Conservation (phyloP, 2,888 invertebrate genomes). For the Drosophila gaucha region DNA sequence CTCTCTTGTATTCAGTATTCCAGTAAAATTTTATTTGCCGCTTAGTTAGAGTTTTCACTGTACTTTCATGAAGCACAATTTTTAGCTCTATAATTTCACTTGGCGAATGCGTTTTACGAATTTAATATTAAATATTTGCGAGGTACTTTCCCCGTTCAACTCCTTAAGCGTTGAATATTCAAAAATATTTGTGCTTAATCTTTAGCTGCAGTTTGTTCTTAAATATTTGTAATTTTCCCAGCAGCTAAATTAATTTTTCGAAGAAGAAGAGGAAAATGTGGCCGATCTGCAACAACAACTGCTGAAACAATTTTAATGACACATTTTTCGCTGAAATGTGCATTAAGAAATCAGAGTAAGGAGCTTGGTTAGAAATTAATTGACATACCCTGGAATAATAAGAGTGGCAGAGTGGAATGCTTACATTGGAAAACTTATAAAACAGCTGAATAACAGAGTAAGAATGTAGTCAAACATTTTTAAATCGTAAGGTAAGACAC, state of each 20-base stretch:
- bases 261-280: not conserved
- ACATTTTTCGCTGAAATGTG: constrained; percentile 37
- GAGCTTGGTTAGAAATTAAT: not conserved
- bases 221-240: constrained; percentile 67
- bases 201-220: constrained; percentile 59
- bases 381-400: not conserved
- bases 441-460: too few relatives aligned
- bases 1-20: too few relatives aligned
- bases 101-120: not conserved
- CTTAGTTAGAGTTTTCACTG: constrained; percentile 9
- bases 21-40: too few relatives aligned
- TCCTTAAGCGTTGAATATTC: not conserved
- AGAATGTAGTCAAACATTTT: too few relatives aligned
- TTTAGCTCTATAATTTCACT: constrained; percentile 6
- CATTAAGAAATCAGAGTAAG: constrained; percentile 30
- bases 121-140: constrained; percentile 30
- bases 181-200: constrained; percentile 69
- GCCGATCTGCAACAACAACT: constrained; percentile 16
- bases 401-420: too few relatives aligned
- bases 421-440: too few relatives aligned
- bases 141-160: not conserved
- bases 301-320: constrained; percentile 19
- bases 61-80: constrained; percentile 6
- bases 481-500: too few relatives aligned
- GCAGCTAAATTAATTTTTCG: constrained; percentile 36